Evolutionary conservation across 2,797 vertebrate genomes (phyloP), one percentile per base, ranked within the genome.

Genomic region (Danionella dracula): DNA sequence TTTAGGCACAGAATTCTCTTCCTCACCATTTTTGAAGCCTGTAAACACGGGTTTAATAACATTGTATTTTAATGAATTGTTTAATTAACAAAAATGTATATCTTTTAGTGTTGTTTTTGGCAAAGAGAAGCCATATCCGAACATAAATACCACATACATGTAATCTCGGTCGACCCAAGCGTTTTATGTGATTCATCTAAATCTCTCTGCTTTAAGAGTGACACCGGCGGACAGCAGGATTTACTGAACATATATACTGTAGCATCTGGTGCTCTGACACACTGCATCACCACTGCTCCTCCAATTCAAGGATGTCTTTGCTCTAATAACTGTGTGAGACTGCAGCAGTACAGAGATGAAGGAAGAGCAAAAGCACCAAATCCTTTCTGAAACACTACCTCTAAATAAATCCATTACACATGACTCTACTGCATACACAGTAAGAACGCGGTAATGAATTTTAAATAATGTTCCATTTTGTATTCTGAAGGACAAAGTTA

Each of bases 311-410:
- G 49, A 70, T 65, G 65, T 57, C 67, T 67, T 35, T 29, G 48
- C 62, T 49, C 16, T 37, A 38, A 48, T 53, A 57, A 53, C 20
- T 38, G 16, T 35, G 41, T 31, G 54, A 42, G 45, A 56, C 31
- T 60, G 51, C 21, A 35, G 21, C 5, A 4, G 13, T 57, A 29
- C 41, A 51, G 29, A 21, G 16, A 19, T 73, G 42, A 40, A 29
- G 56, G 66, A 64, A 19, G 61, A 69, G 76, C 35, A 78, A 4
- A 38, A 2, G 29, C 4, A 86, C 73, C 83, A 88, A 86, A 82
- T 85, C 83, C 85, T 61, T 75, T 79, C 81, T n/a, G n/a, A n/a
- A n/a, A n/a, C n/a, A n/a, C n/a, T n/a, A n/a, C n/a, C n/a, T n/a
- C n/a, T n/a, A n/a, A n/a, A n/a, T n/a, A n/a, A n/a, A n/a, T 10